Percentiles rank a stretch among this genome's conserved stretches.
phyloP scores from a whole-genome alignment of 92 coral and sea anemone genomes.

The Plumapathes pennacea region DNA sequence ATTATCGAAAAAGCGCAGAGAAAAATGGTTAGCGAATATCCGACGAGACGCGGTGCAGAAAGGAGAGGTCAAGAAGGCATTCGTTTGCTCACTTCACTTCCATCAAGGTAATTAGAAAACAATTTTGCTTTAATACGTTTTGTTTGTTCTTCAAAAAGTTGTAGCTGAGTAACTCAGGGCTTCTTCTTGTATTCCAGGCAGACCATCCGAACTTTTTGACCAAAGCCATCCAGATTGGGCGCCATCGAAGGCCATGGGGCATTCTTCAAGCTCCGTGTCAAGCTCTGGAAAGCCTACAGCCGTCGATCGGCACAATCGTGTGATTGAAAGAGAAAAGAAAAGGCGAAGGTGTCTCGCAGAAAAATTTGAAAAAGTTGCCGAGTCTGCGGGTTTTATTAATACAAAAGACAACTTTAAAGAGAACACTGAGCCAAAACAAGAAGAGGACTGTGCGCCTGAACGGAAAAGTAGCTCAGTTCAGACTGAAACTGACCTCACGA shows the following conservation, averaged over 20 bases:
- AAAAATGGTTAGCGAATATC: conserved; percentile 55
- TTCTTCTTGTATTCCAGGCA: conserved; percentile 24
- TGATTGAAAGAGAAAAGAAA: conserved; percentile 9
- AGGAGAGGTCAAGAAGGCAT: conserved; percentile 45
- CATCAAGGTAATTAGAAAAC: conserved; percentile 45
- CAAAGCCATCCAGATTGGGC: conserved; percentile 60
- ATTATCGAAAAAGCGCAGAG: conserved; percentile 27
- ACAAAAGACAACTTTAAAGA: too few relatives aligned
- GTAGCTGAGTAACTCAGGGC: too few relatives aligned
- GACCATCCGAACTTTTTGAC: conserved; percentile 31
- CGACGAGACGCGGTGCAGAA: conserved; percentile 33
- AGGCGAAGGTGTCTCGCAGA: conserved; percentile 18
- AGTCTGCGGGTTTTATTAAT: too few relatives aligned
- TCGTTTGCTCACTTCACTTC: conserved; percentile 56
- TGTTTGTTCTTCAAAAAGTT: too few relatives aligned
- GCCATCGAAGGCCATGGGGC: conserved; percentile 35
- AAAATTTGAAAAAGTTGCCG: conserved; percentile 1
- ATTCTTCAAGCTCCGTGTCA: conserved; percentile 16
- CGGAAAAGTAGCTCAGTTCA: too few relatives aligned
- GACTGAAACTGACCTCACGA: conserved; percentile 21
- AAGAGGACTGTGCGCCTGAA: too few relatives aligned
- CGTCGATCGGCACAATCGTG: conserved; percentile 5
- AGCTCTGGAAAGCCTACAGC: conserved; percentile 3
- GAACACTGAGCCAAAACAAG: too few relatives aligned
- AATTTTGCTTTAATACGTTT: too few relatives aligned